Base-by-base conservation (phyloP, 92 coral and sea anemone species). In the Pocillopora meandrina region DNA sequence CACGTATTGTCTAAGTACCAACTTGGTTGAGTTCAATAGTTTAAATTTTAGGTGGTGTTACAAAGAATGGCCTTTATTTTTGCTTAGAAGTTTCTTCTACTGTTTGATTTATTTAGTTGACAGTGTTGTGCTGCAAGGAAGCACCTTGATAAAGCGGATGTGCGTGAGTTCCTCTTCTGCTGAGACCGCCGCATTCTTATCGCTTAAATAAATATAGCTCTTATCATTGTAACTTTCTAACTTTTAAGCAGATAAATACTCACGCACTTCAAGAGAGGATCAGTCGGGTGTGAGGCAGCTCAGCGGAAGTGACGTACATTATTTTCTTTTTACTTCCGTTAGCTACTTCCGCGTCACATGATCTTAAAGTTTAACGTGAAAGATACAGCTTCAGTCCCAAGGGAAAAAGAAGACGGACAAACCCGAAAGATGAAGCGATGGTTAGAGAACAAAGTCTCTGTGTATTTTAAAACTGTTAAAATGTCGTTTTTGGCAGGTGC, bases 301-400 rank as follows among this genome's bases (percentile, higher is more conserved):
- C 55, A 70, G 36, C 3, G 77, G 61, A 73, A 52, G 77, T 73
- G 77, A 73, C 17, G 61, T 55, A 3, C 2, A n/a, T 18, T 67
- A 35, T 55, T 73, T 33, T 31, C 77, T 71, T 71, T 55, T 1
- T 71, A 17, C 75, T 71, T 71, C 75, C 74, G 19, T 47, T n/a
- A 72, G 26, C 31, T 47, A 16, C 20, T 42, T 49, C 34, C 71
- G 16, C 10, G 52, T 19, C 26, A 34, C 2, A 33, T 42, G 75
- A 71, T 71, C n/a, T 42, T 3, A 42, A 42, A 42, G 52, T 42
- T 42, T 42, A 42, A 42, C 52, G 4, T 3, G 8, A 42, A 42
- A 42, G 52, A 42, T 3, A 42, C 52, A 42, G 4, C 52, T 42
- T 42, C 52, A 42, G 52, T 42, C 8, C 5, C 52, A 42, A 42